phyloP scores from a whole-genome alignment of 1,140 invertebrate species.

The Bombus picipes region DNA sequence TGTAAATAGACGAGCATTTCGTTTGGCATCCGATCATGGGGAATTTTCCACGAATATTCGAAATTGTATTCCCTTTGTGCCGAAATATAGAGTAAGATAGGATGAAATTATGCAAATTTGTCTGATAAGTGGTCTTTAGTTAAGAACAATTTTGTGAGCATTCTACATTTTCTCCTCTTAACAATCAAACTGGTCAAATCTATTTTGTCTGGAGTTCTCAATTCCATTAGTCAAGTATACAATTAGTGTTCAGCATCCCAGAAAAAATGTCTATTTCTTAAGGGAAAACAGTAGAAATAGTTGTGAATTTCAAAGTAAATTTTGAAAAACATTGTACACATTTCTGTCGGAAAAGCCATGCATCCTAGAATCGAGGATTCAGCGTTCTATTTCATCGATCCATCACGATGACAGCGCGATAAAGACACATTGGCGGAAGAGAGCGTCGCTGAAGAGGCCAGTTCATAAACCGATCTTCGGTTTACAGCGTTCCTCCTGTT shows the following conservation, averaged over 20 bases:
- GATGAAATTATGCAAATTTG: too few relatives aligned
- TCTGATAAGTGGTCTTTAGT: too few relatives aligned
- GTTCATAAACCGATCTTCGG: constrained; percentile 20
- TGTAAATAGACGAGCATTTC: background rate
- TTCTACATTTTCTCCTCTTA: too few relatives aligned
- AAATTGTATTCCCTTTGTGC: background rate
- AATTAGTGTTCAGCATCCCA: too few relatives aligned
- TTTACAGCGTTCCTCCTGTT: background rate
- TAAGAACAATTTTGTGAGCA: too few relatives aligned
- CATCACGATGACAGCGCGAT: background rate
- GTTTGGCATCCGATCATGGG: too few relatives aligned
- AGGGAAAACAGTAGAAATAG: background rate
- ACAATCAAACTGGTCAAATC: too few relatives aligned
- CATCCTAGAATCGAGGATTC: background rate
- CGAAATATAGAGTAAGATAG: background rate
- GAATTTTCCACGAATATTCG: background rate
- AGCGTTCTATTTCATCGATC: constrained; percentile 8
- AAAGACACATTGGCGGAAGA: background rate
- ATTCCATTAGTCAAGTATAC: too few relatives aligned
- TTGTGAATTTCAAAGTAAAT: background rate
- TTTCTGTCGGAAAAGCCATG: background rate
- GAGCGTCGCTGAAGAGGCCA: background rate
- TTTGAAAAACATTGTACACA: background rate
- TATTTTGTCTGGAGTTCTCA: too few relatives aligned
- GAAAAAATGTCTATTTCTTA: background rate